A percentile compares a stretch with the other conserved stretches of the same genome.
These are phyloP conservation scores for Morone saxatilis DNA, from an alignment of 2,113 vertebrate species.

Conservation along the genomic window DNA sequence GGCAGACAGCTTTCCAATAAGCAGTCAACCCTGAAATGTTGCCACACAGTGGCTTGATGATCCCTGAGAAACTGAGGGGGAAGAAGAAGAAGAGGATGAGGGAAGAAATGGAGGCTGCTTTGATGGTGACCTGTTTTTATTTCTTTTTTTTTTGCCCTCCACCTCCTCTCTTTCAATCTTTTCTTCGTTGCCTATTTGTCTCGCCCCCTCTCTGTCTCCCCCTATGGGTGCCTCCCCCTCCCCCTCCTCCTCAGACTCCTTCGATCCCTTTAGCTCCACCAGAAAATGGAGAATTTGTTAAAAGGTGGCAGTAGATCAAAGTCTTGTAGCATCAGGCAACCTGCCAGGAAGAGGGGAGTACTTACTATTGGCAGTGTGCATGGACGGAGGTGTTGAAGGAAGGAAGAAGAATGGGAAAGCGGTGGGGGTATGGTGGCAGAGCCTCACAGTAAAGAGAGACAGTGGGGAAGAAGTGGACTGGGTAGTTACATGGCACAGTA, in stretches of 20 bases:
- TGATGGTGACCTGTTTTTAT: constrained; percentile 20
- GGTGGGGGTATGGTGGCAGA: background rate
- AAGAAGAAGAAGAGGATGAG: constrained; percentile 30
- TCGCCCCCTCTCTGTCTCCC: constrained; percentile 40
- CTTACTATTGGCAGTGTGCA: constrained; percentile 69
- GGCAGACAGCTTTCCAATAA: constrained; percentile 77
- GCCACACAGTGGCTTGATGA: constrained; percentile 51
- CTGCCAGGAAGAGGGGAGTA: constrained; percentile 68
- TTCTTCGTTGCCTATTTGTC: constrained; percentile 51
- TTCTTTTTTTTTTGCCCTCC: constrained; percentile 10
- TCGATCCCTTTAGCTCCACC: constrained; percentile 66
- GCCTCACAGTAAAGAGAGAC: background rate
- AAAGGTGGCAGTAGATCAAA: constrained; percentile 85
- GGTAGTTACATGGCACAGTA: constrained; percentile 40
- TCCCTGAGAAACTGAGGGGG: constrained; percentile 62
- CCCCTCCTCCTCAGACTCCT: constrained; percentile 46
- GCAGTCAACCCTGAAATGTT: constrained; percentile 73
- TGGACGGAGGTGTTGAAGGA: constrained; percentile 1
- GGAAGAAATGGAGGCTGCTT: background rate
- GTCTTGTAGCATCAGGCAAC: constrained; percentile 77
- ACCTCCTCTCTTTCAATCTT: constrained; percentile 38
- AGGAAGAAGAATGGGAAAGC: background rate
- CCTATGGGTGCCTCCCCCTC: constrained; percentile 35
- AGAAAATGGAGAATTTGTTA: constrained; percentile 84
- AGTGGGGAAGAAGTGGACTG: constrained; percentile 1